Percentiles rank a stretch among this genome's conserved stretches.
Conservation (phyloP, 2,888 invertebrate genomes). For the Ganaspis brasiliensis region DNA sequence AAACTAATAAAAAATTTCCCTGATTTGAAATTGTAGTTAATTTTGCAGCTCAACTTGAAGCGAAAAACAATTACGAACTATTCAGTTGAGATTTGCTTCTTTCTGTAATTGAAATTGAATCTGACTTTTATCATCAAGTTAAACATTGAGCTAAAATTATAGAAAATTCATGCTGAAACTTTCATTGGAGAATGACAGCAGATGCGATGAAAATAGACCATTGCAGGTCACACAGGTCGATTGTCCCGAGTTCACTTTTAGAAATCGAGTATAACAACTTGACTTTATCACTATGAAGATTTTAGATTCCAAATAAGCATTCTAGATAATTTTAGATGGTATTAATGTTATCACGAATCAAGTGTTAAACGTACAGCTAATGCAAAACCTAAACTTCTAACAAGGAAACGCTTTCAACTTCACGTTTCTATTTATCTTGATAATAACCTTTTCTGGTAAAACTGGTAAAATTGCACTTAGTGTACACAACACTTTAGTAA, state of each 20-base stretch:
- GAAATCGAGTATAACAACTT: slow-evolving; percentile 3
- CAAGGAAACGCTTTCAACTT: background rate
- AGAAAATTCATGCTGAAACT: background rate
- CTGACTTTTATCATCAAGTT: background rate
- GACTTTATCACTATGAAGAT: background rate
- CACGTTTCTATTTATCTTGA: background rate
- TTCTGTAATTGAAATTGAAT: background rate
- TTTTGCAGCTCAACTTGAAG: too few relatives aligned
- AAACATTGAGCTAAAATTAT: background rate
- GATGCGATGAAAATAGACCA: background rate
- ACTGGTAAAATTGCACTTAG: too few relatives aligned
- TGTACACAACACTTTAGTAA: too few relatives aligned
- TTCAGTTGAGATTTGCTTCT: too few relatives aligned
- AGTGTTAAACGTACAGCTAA: background rate
- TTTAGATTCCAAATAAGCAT: background rate
- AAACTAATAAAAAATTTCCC: too few relatives aligned
- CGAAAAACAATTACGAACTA: too few relatives aligned
- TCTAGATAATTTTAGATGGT: background rate
- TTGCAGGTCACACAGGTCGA: background rate
- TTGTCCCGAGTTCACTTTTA: background rate
- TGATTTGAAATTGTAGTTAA: too few relatives aligned
- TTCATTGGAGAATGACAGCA: background rate
- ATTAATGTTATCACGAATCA: background rate
- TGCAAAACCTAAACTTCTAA: background rate
- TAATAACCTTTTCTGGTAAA: too few relatives aligned